Percentiles rank a stretch among this genome's conserved stretches.
Evolutionary conservation across 2,888 invertebrate species (phyloP).

Genomic region (Scelioninae gen. 1): DNA sequence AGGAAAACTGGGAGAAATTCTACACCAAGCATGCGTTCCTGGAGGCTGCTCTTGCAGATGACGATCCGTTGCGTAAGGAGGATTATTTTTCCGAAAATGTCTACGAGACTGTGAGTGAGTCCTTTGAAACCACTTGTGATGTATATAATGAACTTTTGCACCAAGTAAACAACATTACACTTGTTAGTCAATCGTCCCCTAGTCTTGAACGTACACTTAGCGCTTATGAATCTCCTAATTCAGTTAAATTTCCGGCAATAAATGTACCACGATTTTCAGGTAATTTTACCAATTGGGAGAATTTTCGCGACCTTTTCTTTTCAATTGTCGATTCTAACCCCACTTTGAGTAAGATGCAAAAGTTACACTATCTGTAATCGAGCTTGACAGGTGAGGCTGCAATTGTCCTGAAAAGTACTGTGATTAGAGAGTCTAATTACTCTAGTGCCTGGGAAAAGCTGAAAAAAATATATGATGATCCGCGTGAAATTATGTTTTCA

Average conservation of each 20-base stretch:
- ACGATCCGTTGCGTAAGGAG: not conserved
- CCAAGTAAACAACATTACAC: not conserved
- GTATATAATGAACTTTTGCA: constrained; percentile 21
- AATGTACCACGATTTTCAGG: constrained; percentile 7
- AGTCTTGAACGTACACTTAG: not conserved
- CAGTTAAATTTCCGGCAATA: not conserved
- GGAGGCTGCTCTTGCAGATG: not conserved
- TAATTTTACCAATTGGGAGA: too few species aligned
- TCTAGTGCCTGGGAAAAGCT: too few species aligned
- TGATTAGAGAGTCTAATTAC: too few species aligned
- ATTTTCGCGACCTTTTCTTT: constrained; percentile 7
- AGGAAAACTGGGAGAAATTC: constrained; percentile 6
- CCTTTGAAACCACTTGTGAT: constrained; percentile 1
- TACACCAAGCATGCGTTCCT: not conserved
- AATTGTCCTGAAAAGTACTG: constrained; percentile 1
- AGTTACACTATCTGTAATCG: constrained; percentile 11
- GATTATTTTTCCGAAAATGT: constrained; percentile 8
- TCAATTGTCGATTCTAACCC: not conserved
- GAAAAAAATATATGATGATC: too few species aligned
- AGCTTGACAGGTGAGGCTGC: constrained; percentile 14
- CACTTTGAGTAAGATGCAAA: constrained; percentile 12
- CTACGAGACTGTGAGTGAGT: not conserved
- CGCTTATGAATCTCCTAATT: not conserved
- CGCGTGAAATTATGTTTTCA: too few species aligned
- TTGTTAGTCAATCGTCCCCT: too few species aligned